A percentile compares a stretch with the other conserved stretches of the same genome.
Evolutionary conservation across 2,113 vertebrate genomes (phyloP).

Genomic region (Petrocephalus zakoni): DNA sequence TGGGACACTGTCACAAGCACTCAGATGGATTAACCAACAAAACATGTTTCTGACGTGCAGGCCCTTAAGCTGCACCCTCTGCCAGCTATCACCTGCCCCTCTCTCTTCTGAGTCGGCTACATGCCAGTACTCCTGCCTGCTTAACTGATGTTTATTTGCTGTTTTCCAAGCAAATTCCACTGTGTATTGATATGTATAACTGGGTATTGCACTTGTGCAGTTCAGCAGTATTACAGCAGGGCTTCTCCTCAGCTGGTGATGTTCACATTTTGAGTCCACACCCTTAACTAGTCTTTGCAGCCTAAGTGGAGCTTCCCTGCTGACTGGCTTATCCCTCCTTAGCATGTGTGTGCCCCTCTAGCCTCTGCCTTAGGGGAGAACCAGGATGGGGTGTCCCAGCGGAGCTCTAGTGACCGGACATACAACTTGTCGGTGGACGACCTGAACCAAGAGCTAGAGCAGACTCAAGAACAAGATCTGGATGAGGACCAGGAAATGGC

Average conservation of each 20-base stretch:
- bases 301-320: neutral
- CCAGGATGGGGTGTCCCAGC: slow-evolving; percentile 66
- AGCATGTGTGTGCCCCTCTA: slow-evolving; percentile 68
- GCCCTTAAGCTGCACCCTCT: neutral
- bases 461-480: slow-evolving; percentile 60
- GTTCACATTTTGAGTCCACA: neutral
- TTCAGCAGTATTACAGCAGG: neutral
- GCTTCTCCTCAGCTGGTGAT: neutral
- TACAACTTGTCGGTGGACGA: slow-evolving; percentile 58
- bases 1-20: neutral
- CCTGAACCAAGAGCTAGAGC: slow-evolving; percentile 57
- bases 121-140: neutral
- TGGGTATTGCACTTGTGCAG: neutral
- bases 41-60: neutral
- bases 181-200: neutral
- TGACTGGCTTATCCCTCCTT: neutral
- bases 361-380: slow-evolving; percentile 82
- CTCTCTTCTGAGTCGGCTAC: neutral
- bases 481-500: slow-evolving; percentile 51
- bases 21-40: neutral
- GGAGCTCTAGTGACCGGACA: slow-evolving; percentile 49
- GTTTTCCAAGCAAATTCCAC: neutral
- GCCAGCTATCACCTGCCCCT: neutral
- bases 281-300: neutral
- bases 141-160: neutral